phyloP scores from a whole-genome alignment of 2,888 invertebrate species.

The Odontothrips loti region DNA sequence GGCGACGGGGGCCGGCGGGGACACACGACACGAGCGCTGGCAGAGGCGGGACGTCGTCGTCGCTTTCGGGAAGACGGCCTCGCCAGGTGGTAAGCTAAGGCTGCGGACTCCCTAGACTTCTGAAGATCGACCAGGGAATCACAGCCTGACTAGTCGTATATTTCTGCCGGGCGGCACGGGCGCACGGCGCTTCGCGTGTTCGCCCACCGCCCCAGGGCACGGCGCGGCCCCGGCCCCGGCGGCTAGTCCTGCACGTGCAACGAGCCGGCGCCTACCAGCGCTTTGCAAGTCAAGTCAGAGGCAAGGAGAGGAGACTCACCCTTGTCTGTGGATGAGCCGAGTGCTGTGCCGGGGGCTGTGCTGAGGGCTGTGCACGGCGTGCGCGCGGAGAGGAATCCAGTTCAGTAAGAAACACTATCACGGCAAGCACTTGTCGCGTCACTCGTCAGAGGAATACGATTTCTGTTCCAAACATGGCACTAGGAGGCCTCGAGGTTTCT shows the following conservation, averaged over 20 bases:
- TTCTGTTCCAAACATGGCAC: constrained; percentile 22
- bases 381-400: neutral
- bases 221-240: neutral
- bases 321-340: neutral
- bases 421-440: neutral
- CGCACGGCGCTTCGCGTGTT: too few relatives aligned
- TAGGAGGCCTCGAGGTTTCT: neutral
- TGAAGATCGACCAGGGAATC: neutral
- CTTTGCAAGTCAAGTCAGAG: neutral
- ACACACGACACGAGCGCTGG: too few relatives aligned
- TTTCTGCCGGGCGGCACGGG: too few relatives aligned
- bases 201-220: too few relatives aligned
- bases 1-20: too few relatives aligned
- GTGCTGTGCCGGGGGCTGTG: neutral
- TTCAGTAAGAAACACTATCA: neutral
- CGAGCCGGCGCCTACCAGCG: neutral
- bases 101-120: neutral
- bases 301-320: neutral
- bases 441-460: neutral
- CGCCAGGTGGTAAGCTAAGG: neutral
- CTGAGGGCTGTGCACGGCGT: neutral
- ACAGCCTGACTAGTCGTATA: neutral
- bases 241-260: neutral
- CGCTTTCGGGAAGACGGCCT: too few relatives aligned
- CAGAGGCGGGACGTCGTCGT: too few relatives aligned